A percentile compares a stretch with the other conserved stretches of the same genome.
Evolutionary conservation across 2,113 vertebrate species (phyloP).

Genomic region (Galemys pyrenaicus): DNA sequence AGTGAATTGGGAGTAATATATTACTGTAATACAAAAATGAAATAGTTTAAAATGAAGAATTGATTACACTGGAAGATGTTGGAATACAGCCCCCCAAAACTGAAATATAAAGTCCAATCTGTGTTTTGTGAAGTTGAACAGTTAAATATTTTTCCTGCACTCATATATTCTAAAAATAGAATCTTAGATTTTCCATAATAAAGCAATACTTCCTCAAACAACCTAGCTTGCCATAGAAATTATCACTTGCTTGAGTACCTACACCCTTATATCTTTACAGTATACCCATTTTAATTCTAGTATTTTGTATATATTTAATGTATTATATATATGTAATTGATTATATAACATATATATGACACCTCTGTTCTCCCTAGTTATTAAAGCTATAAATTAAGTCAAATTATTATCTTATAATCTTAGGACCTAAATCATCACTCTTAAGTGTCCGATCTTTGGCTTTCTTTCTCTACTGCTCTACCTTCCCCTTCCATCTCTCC

Average conservation of each 20-base stretch:
- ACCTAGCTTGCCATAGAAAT: background rate
- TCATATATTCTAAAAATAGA: background rate
- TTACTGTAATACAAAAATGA: background rate
- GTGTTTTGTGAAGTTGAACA: background rate
- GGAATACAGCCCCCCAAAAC: background rate
- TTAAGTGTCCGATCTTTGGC: background rate
- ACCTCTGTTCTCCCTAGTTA: background rate
- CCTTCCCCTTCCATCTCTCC: no score
- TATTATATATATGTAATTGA: background rate
- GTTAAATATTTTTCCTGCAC: background rate
- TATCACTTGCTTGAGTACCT: background rate
- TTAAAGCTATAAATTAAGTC: background rate
- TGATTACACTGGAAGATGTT: background rate
- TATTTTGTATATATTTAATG: background rate
- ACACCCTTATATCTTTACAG: background rate
- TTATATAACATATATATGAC: background rate
- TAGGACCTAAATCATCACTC: background rate
- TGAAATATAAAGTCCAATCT: background rate
- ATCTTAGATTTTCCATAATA: background rate
- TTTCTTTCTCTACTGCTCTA: no score
- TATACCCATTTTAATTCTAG: background rate
- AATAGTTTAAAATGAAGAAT: background rate
- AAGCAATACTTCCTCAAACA: background rate
- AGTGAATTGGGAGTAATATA: constrained; percentile 11
- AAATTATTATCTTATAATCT: background rate